These are phyloP conservation scores for Clarias magur DNA, from an alignment of 2,113 vertebrate genomes.

Conservation along the genomic window DNA sequence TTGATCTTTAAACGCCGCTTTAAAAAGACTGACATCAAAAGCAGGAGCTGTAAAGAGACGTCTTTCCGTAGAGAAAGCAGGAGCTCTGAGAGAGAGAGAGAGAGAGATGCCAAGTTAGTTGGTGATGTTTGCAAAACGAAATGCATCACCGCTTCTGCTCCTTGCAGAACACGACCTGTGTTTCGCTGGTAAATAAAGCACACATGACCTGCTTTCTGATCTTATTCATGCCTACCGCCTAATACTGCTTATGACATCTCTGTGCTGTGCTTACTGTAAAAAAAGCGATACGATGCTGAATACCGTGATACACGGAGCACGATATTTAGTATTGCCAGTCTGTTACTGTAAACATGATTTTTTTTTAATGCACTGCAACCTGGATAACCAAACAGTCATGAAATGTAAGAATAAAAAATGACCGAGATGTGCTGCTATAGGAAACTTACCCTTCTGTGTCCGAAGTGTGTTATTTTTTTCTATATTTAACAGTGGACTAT, in stretches of 20 bases:
- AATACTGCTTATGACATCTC: background rate
- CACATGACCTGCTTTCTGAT: background rate
- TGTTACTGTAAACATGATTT: too few species aligned
- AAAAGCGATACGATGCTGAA: background rate
- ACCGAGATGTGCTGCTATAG: background rate
- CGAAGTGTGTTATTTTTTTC: background rate
- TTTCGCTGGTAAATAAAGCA: background rate
- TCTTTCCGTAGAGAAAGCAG: too few species aligned
- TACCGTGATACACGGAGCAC: too few species aligned
- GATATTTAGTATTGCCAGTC: background rate
- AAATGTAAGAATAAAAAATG: background rate
- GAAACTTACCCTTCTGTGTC: background rate
- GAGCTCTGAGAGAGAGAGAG: background rate
- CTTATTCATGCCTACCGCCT: background rate
- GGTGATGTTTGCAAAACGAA: background rate
- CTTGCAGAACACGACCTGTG: background rate
- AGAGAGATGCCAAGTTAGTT: background rate
- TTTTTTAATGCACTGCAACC: background rate
- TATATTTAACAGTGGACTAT: background rate
- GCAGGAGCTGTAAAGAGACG: background rate
- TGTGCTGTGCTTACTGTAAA: background rate
- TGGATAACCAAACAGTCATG: background rate
- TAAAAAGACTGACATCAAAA: background rate
- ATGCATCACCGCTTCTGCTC: background rate
- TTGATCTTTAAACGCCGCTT: background rate